Conservation (phyloP, 2,888 invertebrate species). For the Harmothoe impar region DNA sequence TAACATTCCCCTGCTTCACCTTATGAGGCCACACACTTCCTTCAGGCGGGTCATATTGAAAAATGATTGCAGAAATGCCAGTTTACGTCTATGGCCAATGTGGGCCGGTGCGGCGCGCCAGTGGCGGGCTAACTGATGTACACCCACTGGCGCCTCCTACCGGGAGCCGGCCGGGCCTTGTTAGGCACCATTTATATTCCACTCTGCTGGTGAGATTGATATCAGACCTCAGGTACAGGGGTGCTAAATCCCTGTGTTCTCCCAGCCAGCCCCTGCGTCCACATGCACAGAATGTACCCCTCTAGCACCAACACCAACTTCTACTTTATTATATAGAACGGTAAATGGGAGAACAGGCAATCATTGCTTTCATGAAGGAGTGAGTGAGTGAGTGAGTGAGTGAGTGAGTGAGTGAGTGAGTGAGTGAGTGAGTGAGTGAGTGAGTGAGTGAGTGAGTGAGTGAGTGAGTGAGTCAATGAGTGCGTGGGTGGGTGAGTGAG, state of each 20-base stretch:
- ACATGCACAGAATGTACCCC: conserved; percentile 17
- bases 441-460: not conserved
- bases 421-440: not conserved
- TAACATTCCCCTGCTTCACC: not conserved
- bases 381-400: not conserved
- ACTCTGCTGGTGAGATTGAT: conserved; percentile 28
- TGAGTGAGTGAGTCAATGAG: not conserved
- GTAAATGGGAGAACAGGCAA: not conserved
- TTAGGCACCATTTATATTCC: conserved; percentile 43
- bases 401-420: not conserved
- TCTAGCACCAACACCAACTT: not conserved
- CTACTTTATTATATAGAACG: not conserved
- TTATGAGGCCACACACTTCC: conserved; percentile 13
- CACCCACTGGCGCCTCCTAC: not conserved
- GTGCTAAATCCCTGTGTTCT: conserved; percentile 43
- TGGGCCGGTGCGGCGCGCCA: not conserved
- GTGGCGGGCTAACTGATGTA: conserved; percentile 24
- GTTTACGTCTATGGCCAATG: not conserved
- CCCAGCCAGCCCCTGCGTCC: not conserved
- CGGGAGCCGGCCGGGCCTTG: not conserved
- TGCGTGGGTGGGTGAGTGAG: not conserved
- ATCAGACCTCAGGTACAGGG: conserved; percentile 1
- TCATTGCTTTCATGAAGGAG: not conserved
- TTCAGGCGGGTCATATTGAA: not conserved
- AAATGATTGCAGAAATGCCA: conserved; percentile 17